phyloP scores from a whole-genome alignment of 2,113 vertebrate species.

The Polypterus bichir region DNA sequence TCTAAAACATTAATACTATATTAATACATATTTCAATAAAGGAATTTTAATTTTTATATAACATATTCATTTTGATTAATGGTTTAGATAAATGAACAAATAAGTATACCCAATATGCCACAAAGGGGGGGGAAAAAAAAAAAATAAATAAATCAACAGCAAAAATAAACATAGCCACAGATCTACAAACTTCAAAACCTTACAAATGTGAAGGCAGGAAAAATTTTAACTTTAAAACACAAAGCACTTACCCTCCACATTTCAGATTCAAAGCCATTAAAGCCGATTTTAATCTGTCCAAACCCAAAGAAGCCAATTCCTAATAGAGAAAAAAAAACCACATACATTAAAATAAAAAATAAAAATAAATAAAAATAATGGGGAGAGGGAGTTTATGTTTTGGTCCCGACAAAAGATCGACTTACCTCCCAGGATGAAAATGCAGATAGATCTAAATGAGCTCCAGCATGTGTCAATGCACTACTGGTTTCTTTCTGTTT shows the following conservation, averaged over 20 bases:
- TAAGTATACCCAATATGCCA: not conserved
- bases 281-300: constrained; percentile 94
- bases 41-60: not conserved
- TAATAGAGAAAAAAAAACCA: constrained; percentile 24
- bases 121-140: not conserved
- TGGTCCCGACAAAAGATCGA: not conserved
- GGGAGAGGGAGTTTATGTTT: not conserved
- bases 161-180: too few species aligned
- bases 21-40: not conserved
- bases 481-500: constrained; percentile 93
- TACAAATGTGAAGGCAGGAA: too few species aligned
- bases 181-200: too few species aligned
- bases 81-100: not conserved
- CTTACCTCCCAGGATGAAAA: constrained; percentile 97
- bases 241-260: constrained; percentile 79
- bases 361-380: not conserved
- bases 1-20: constrained; percentile 33
- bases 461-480: constrained; percentile 86
- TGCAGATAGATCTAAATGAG: constrained; percentile 93
- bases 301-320: constrained; percentile 91
- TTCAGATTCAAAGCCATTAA: constrained; percentile 89
- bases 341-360: not conserved
- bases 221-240: too few species aligned
- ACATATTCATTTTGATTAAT: too few species aligned
- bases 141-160: not conserved